Base-by-base conservation (phyloP, 2,888 invertebrate genomes). In the Quadroppia sp. region DNA sequence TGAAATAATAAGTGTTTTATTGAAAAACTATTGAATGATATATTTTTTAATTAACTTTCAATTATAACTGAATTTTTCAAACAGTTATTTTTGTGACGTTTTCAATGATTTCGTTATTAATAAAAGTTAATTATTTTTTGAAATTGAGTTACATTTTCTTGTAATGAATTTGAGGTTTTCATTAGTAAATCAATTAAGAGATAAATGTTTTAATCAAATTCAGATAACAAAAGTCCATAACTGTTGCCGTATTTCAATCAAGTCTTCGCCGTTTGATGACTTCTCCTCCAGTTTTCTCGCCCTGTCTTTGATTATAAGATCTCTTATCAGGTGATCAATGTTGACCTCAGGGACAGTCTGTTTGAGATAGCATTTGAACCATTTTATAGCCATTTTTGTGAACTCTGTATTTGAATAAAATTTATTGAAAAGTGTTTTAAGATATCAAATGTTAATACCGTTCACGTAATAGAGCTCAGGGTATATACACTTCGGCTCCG, bases 261-360 rank as follows among this genome's bases (percentile, higher is more conserved):
- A 20, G 42, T 67, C 42, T 7, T 67, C 67, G 1, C 42, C 67
- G 13, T 67, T 67, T 1, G 23, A 4, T 9, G 40, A 67, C 42
- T 67, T 67, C 23, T 40, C 67, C 1, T 2, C 1, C 67, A 67
- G 4, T 42, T 23, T 67, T 11, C 11, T 67, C 11, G 20, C 42
- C 9, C 67, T 20, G 9, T 67, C 67, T 11, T 36, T 67, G 1
- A 67, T 36, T 13, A 74, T 74, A 4, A 74, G 28, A n/a, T 42
- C 40, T 45, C 71, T 74, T 1, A 74, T 9, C 1, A 53, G 15
- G 17, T 74, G 70, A 74, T 74, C 70, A 11, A 74, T 20, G 17
- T 50, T 36, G n/a, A 40, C 64, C 6, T 36, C 36, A 17, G 61
- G 13, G n/a, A 42, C 64, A 30, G 40, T 32, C 2, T n/a, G 2